Base-by-base conservation (phyloP, 1,140 invertebrate species). In the Aphidius gifuensis region DNA sequence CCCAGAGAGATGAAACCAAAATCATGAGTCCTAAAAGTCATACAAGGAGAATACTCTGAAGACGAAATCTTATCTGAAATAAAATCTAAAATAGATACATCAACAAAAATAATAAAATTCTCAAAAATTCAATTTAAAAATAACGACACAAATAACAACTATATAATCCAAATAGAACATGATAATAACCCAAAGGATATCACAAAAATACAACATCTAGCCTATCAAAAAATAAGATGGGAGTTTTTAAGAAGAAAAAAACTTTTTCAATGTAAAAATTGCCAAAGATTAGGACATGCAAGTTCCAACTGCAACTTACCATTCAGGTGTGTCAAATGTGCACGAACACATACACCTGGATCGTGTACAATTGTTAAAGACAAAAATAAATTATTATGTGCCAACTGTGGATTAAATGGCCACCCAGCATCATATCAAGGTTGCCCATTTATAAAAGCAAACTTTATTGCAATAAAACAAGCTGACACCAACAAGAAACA, bases 341-440 rank as follows among this genome's bases (percentile, higher is more conserved):
- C 47, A 0, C 9, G 38, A 11, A 6, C 23, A 0, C 65, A 69
- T 45, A 11, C 8, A 0, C 44, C 58, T 16, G 59, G 54, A 0
- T 11, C 58, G 16, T 67, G 68, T 43, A 9, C 32, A 11, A 23
- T 64, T 0, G 40, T 5, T 3, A 16, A 46, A 46, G 46, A 32
- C 3, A 43, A 5, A 9, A 32, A 9, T 3, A 65, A 57, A 8
- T 38, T 66, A 16, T 51, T 61, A 39, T 69, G 64, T 16, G 61
- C 59, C 3, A 66, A 64, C 44, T 66, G 63, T 38, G 44, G 55
- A 0, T 21, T 65, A 44, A 49, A 9, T 2, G 66, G 63, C 0
- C 68, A 68, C 51, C 66, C 64, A 3, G 68, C 68, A 0, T 64
- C 58, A 0, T 68, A 65, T 46, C 51, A n/a, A 61, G 68, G 64